Evolutionary conservation across 2,113 vertebrate genomes (phyloP).

Genomic region (Aldabrachelys gigantea): DNA sequence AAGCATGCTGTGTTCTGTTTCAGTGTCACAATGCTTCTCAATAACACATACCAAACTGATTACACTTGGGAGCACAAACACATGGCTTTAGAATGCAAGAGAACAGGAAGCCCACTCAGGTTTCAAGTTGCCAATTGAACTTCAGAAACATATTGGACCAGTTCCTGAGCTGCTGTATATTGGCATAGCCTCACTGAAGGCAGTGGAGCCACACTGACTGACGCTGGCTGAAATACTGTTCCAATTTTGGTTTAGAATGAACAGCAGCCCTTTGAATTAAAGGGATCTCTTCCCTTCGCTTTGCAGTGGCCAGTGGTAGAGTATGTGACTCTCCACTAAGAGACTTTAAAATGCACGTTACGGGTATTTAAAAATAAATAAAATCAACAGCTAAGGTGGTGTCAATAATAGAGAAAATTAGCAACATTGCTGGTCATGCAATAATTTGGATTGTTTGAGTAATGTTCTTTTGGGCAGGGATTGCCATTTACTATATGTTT

Average conservation of each 20-base stretch:
- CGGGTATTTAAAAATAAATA: not conserved
- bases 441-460: not conserved
- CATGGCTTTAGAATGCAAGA: not conserved
- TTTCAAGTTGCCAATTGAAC: not conserved
- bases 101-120: not conserved
- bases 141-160: not conserved
- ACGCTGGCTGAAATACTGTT: not conserved
- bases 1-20: rapidly evolving
- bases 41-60: not conserved
- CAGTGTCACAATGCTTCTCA: not conserved
- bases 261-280: not conserved
- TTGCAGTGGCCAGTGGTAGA: not conserved
- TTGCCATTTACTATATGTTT: no score
- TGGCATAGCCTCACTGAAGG: not conserved
- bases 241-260: not conserved
- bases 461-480: no score
- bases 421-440: not conserved
- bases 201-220: not conserved
- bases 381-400: not conserved
- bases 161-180: not conserved
- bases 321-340: not conserved
- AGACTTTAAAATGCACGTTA: not conserved
- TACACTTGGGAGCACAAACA: not conserved
- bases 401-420: not conserved
- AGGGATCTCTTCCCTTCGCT: not conserved